A percentile compares a stretch with the other conserved stretches of the same genome.
phyloP scores from a whole-genome alignment of 2,113 vertebrate genomes.

The Charina bottae region DNA sequence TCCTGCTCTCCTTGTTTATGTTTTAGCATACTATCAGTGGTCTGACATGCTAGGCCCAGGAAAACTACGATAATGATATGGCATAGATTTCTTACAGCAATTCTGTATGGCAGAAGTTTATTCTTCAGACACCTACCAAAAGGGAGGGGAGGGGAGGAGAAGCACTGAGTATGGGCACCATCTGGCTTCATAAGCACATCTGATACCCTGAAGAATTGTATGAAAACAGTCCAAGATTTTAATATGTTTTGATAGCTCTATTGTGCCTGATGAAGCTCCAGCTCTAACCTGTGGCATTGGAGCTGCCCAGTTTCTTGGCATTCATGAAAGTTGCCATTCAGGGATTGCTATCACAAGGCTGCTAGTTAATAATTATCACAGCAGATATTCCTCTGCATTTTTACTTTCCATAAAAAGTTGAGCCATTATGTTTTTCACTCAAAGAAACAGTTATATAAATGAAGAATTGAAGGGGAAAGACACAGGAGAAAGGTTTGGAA shows the following conservation, averaged over 20 bases:
- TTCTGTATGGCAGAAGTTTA: background rate
- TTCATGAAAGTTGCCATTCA: background rate
- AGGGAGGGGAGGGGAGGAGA: background rate
- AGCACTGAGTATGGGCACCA: background rate
- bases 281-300: background rate
- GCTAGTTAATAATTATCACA: constrained; percentile 56
- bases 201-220: background rate
- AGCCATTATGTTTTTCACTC: constrained; percentile 54
- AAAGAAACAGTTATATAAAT: background rate
- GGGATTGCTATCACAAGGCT: background rate
- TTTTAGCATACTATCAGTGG: background rate
- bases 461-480: background rate
- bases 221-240: background rate
- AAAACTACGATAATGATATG: background rate
- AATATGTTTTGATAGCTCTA: background rate
- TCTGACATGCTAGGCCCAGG: background rate
- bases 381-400: constrained; percentile 53
- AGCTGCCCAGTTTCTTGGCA: background rate
- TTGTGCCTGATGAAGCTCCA: background rate
- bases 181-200: background rate
- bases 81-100: background rate
- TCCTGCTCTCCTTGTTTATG: constrained; percentile 9
- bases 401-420: constrained; percentile 51
- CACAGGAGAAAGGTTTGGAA: background rate
- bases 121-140: background rate